Evolutionary conservation across 92 coral and sea anemone species (phyloP).

Genomic region (Hydrozoanthus gracilis): DNA sequence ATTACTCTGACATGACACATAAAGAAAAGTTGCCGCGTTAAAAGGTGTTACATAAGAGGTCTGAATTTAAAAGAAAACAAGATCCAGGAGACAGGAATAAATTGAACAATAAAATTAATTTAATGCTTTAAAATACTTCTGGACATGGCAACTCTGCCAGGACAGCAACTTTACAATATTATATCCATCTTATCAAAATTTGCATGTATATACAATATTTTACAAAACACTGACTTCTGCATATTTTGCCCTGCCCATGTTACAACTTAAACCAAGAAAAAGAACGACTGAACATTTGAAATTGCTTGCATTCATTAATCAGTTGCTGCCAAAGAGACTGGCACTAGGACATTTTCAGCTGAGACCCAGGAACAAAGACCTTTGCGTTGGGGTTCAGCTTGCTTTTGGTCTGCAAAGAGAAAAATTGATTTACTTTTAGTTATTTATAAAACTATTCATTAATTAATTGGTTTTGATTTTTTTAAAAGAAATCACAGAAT

Average conservation of each 20-base stretch:
- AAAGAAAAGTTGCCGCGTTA: too few species aligned
- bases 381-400: constrained; percentile 98
- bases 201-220: constrained; percentile 45
- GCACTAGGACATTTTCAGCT: constrained; percentile 72
- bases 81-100: neutral
- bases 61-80: neutral
- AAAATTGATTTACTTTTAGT: neutral
- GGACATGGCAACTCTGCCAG: constrained; percentile 45
- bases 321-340: constrained; percentile 28
- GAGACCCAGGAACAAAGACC: constrained; percentile 83
- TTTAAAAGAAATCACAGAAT: too few species aligned
- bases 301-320: constrained; percentile 28
- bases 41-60: too few species aligned
- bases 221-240: constrained; percentile 44
- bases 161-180: constrained; percentile 48
- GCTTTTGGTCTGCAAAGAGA: constrained; percentile 74
- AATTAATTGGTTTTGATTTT: too few species aligned
- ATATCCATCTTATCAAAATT: constrained; percentile 40
- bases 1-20: too few species aligned
- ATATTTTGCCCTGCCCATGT: constrained; percentile 40
- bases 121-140: constrained; percentile 48
- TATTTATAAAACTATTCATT: too few species aligned
- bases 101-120: constrained; percentile 45
- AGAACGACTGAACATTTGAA: constrained; percentile 15
- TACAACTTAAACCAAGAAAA: constrained; percentile 46